Evolutionary conservation across 2,797 vertebrate species (phyloP), one percentile per base, ranked within the genome.

Genomic region (Clarias pachynema): DNA sequence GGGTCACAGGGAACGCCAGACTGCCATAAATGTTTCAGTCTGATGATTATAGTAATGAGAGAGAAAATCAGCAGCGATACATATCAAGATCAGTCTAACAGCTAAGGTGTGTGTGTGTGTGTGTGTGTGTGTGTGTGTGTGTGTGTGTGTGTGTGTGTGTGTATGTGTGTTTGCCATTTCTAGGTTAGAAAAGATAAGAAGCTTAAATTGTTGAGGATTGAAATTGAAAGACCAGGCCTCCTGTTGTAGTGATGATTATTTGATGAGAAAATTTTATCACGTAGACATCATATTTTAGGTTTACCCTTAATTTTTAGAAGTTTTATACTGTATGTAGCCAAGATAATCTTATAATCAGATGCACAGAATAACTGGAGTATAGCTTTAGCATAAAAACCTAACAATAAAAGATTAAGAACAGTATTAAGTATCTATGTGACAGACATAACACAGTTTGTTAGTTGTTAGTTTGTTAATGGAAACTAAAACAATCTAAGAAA

Each of bases 1-100:
- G 79, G 80, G 62, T 79, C 78, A 62, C 20, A 0, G 63, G 56
- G 57, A 81, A 78, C 85, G 74, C 63, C 75, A 79, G 77, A 82
- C 34, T 74, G 37, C 65, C 65, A 77, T 89, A 88, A 86, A 86
- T 69, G 70, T 87, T 81, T 86, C 86, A 44, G 49, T 82, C 70
- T 69, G 62, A 82, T 82, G 72, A 69, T 74, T 29, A 73, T 34
- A 63, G 81, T 82, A 77, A 86, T 86, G 78, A 85, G 31, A 85
- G 56, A 1, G 56, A 80, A 78, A 79, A 79, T 56, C 31, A 37
- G 57, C 34, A 26, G 22, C 31, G 40, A 63, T 68, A n/a, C n/a
- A 4, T 29, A 34, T 81, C 26, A 34, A 78, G 59, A 26, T 81
- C 40, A 73, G 12, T 73, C 62, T 63, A 73, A 34, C 56, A 40